Evolutionary conservation across 2,797 vertebrate genomes (phyloP).

Genomic region (Nannoperca australis): DNA sequence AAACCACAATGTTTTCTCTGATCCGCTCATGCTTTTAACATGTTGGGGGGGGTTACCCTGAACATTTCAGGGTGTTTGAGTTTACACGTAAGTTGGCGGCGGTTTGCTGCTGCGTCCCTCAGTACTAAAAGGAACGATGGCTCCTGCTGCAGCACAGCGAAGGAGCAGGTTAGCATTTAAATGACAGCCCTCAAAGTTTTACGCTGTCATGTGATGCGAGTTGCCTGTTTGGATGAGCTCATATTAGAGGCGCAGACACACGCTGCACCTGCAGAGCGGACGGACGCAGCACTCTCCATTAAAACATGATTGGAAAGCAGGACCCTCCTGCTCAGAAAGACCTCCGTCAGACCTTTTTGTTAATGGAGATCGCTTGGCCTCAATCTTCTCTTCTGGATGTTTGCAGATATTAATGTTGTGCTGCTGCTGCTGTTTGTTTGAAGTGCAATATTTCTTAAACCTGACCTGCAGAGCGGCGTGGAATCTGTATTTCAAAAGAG

Average conservation of each 20-base stretch:
- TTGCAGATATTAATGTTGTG: conserved; percentile 23
- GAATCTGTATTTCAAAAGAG: conserved; percentile 13
- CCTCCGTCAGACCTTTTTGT: conserved; percentile 43
- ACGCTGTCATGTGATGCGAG: conserved; percentile 21
- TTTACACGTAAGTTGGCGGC: not conserved
- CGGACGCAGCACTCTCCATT: conserved; percentile 39
- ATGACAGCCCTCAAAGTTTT: conserved; percentile 24
- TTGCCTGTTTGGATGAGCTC: conserved; percentile 14
- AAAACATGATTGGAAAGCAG: conserved; percentile 61
- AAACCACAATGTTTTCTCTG: conserved; percentile 46
- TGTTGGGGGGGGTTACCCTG: conserved; percentile 1
- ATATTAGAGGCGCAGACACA: conserved; percentile 18
- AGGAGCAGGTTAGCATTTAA: conserved; percentile 7
- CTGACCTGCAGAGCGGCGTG: conserved; percentile 13
- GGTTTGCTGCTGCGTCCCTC: conserved; percentile 6
- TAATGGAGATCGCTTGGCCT: conserved; percentile 60
- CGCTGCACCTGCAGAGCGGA: conserved; percentile 47
- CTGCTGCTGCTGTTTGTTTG: conserved; percentile 26
- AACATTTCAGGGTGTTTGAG: conserved; percentile 9
- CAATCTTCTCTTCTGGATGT: conserved; percentile 43
- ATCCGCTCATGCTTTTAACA: conserved; percentile 41
- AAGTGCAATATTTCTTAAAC: conserved; percentile 34
- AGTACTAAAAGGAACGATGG: not conserved
- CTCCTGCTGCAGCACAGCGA: conserved; percentile 4
- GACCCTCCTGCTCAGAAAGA: conserved; percentile 25